phyloP scores from a whole-genome alignment of 1,140 invertebrate genomes.

The Leptinotarsa undecemlineata region DNA sequence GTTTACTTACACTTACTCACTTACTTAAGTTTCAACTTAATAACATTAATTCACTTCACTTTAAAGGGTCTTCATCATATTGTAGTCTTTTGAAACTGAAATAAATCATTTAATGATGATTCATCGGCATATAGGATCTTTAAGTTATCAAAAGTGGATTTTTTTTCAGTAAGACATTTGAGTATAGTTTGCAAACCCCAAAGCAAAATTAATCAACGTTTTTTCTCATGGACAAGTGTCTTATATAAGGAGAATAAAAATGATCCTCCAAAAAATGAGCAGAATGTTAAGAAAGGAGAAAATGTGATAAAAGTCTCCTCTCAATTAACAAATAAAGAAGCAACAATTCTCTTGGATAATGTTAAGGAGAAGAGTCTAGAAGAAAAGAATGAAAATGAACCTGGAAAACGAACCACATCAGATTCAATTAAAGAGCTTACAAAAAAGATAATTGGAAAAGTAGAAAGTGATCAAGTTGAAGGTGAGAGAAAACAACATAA shows the following conservation, averaged over 20 bases:
- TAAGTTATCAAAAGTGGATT: no score
- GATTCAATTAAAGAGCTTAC: slow-evolving; percentile 48
- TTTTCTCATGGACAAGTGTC: slow-evolving; percentile 5
- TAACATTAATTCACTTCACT: no score
- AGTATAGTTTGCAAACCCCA: not conserved
- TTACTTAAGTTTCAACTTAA: no score
- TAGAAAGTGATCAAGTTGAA: slow-evolving; percentile 31
- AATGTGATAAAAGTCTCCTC: slow-evolving; percentile 27
- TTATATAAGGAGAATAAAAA: not conserved
- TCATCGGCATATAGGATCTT: not conserved
- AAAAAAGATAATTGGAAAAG: slow-evolving; percentile 46
- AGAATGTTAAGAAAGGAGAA: slow-evolving; percentile 13
- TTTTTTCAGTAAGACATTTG: not conserved
- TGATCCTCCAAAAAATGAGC: not conserved
- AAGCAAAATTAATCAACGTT: slow-evolving; percentile 1
- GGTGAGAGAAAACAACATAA: not conserved
- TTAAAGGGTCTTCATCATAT: no score
- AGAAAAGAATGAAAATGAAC: slow-evolving; percentile 33
- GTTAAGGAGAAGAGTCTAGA: slow-evolving; percentile 50
- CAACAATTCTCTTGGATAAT: slow-evolving; percentile 43
- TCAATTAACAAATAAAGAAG: slow-evolving; percentile 29
- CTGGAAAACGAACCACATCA: slow-evolving; percentile 26
- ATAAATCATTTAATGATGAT: no score
- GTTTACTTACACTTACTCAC: not conserved
- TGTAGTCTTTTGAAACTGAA: no score